Percentiles rank a stretch among this genome's conserved stretches.
Conservation (phyloP, 2,888 invertebrate genomes). For the Microctonus hyperodae region DNA sequence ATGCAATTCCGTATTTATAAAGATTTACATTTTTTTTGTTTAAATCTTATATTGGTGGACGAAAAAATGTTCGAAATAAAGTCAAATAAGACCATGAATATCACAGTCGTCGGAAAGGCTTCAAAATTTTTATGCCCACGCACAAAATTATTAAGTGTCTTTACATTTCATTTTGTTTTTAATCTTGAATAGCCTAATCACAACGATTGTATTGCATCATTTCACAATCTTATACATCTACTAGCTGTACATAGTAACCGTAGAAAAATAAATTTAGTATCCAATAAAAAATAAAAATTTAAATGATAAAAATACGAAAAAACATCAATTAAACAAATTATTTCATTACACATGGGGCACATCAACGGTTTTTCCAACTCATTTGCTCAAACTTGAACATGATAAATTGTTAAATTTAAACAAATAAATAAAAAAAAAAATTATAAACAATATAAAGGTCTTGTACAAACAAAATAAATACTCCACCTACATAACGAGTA, state of each 20-base stretch:
- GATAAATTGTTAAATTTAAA: conserved; percentile 2
- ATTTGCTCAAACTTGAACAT: not conserved
- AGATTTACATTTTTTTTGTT: conserved; percentile 20
- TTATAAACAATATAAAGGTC: conserved; percentile 1
- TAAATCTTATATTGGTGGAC: conserved; percentile 21
- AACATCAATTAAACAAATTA: too few species aligned
- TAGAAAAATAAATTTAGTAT: not conserved
- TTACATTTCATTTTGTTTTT: not conserved
- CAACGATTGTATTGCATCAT: conserved; percentile 8
- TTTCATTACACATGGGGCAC: not conserved
- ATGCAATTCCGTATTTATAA: conserved; percentile 21
- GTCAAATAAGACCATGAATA: conserved; percentile 21
- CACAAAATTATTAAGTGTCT: not conserved
- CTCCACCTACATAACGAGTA: conserved; percentile 31
- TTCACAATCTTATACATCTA: not conserved
- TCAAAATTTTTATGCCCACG: not conserved
- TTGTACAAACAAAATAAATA: conserved; percentile 22
- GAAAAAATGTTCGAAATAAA: conserved; percentile 21
- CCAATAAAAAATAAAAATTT: not conserved
- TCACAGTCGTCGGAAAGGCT: conserved; percentile 28
- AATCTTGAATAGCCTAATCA: conserved; percentile 7
- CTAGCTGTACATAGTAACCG: not conserved
- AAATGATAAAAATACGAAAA: not conserved
- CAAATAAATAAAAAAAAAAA: conserved; percentile 13
- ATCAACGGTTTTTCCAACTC: not conserved